Percentiles rank a stretch among this genome's conserved stretches.
phyloP scores from a whole-genome alignment of 2,797 vertebrate species.

The Sciurus carolinensis region DNA sequence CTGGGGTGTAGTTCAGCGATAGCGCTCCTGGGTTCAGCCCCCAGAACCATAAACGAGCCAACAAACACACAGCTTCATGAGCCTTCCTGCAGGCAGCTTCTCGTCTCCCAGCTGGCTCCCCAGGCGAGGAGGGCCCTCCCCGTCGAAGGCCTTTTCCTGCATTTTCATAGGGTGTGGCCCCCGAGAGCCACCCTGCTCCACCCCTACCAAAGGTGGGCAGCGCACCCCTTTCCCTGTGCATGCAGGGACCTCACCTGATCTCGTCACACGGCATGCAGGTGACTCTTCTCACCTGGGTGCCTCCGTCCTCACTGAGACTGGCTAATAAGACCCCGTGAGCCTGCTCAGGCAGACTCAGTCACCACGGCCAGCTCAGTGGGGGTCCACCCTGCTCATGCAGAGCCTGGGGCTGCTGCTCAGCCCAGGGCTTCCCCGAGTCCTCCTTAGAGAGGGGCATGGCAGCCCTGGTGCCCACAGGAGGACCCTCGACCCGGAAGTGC shows the following conservation, averaged over 20 bases:
- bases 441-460: fast-evolving
- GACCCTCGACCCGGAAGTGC: not conserved
- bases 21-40: too few species aligned
- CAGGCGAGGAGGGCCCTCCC: not conserved
- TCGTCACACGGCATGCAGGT: not conserved
- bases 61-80: too few species aligned
- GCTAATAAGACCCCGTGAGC: fast-evolving
- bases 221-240: too few species aligned
- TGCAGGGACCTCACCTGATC: too few species aligned
- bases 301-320: too few species aligned
- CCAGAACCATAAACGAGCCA: too few species aligned
- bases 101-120: not conserved
- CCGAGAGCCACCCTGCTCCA: not conserved
- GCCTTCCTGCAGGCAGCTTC: too few species aligned
- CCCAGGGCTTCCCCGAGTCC: not conserved
- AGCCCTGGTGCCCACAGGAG: fast-evolving
- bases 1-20: too few species aligned
- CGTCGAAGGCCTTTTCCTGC: fast-evolving
- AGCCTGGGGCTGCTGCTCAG: fast-evolving
- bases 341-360: too few species aligned
- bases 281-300: too few species aligned
- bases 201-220: not conserved
- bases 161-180: too few species aligned
- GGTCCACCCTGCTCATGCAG: too few species aligned
- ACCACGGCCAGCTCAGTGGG: fast-evolving